These are phyloP conservation scores for Tetropium fuscum DNA, from an alignment of 2,888 invertebrate species.

Conservation along the genomic window DNA sequence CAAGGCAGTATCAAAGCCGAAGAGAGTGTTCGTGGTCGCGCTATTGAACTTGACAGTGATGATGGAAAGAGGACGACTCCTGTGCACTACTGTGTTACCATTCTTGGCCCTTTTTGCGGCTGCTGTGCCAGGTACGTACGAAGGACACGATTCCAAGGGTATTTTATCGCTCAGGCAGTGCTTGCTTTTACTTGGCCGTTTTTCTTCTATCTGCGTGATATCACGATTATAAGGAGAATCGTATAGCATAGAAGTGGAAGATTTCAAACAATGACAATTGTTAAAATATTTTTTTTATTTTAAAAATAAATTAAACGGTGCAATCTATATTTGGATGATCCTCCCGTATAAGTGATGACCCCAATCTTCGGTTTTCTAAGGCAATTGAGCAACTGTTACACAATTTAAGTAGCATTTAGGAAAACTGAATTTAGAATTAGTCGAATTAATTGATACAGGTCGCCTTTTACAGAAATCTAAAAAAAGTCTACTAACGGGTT, in stretches of 20 bases:
- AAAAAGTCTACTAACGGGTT: too few species aligned
- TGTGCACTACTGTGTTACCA: constrained; percentile 28
- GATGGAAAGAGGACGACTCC: constrained; percentile 26
- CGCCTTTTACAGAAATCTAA: too few species aligned
- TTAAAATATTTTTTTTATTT: neutral
- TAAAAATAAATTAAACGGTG: too few species aligned
- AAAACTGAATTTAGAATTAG: too few species aligned
- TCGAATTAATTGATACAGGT: too few species aligned
- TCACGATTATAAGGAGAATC: neutral
- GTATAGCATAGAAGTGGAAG: too few species aligned
- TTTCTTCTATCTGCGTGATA: neutral
- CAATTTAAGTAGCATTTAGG: too few species aligned
- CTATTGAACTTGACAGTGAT: constrained; percentile 33
- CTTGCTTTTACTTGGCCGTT: too few species aligned
- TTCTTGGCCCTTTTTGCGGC: constrained; percentile 19
- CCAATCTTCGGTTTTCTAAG: neutral
- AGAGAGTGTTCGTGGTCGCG: constrained; percentile 24
- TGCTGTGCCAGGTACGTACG: constrained; percentile 17
- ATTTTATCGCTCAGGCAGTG: neutral
- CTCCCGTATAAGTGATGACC: neutral
- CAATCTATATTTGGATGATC: too few species aligned
- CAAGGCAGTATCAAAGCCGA: constrained; percentile 14
- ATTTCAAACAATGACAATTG: too few species aligned
- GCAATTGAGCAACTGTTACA: too few species aligned
- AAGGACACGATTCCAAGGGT: constrained; percentile 11